These are phyloP conservation scores for Tiaroga cobitis DNA, from an alignment of 2,797 vertebrate species.

Conservation along the genomic window DNA sequence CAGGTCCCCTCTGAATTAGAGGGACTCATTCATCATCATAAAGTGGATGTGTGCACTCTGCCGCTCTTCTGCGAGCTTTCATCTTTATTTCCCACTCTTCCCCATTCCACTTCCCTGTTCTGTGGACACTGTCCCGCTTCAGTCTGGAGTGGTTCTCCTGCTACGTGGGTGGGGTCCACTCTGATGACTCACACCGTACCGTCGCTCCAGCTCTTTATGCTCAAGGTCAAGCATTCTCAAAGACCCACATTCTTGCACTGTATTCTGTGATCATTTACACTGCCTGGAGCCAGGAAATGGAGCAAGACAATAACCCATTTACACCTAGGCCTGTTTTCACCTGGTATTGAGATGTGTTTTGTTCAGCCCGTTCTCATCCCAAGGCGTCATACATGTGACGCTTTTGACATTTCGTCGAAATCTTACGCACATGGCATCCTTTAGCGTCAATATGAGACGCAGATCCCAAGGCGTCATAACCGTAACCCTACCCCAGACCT, in stretches of 20 bases:
- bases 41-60: slow-evolving; percentile 40
- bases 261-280: slow-evolving; percentile 39
- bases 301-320: slow-evolving; percentile 30
- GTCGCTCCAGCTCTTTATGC: slow-evolving; percentile 3
- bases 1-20: slow-evolving; percentile 45
- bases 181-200: slow-evolving; percentile 4
- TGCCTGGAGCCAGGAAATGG: slow-evolving; percentile 23
- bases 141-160: slow-evolving; percentile 20
- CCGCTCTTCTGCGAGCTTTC: slow-evolving; percentile 16
- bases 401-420: too few species aligned
- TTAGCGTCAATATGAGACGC: too few species aligned
- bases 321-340: neutral
- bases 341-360: too few species aligned
- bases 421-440: too few species aligned
- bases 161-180: slow-evolving; percentile 6
- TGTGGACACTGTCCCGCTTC: neutral
- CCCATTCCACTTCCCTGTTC: slow-evolving; percentile 1
- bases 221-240: slow-evolving; percentile 34
- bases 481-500: too few species aligned
- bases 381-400: too few species aligned
- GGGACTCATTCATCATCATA: slow-evolving; percentile 53
- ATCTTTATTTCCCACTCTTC: slow-evolving; percentile 19
- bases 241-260: slow-evolving; percentile 19
- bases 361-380: too few species aligned
- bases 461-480: too few species aligned